A percentile compares a stretch with the other conserved stretches of the same genome.
phyloP scores from a whole-genome alignment of 37 sponge, comb jelly and placozoan genomes.

The Diacarnus erythraeanus region DNA sequence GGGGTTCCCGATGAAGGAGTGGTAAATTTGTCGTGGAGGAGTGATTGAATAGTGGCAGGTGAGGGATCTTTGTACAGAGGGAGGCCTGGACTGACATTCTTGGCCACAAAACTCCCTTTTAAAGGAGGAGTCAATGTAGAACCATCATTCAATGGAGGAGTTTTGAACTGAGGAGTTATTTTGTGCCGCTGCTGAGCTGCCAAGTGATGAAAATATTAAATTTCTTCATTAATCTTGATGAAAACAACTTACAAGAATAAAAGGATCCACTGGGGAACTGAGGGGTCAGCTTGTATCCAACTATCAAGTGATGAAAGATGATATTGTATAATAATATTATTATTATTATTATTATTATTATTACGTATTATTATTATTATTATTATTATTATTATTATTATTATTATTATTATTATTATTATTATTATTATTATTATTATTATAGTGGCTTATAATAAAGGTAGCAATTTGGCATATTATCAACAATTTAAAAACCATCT shows the following conservation, averaged over 20 bases:
- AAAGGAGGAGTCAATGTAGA: slow-evolving; percentile 5
- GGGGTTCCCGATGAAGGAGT: background rate
- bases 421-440: background rate
- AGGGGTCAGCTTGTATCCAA: too few species aligned
- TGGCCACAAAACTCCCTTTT: background rate
- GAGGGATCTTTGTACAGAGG: slow-evolving; percentile 36
- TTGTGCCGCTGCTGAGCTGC: background rate
- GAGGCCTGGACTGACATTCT: background rate
- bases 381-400: slow-evolving; percentile 3
- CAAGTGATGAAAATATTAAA: background rate
- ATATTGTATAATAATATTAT: too few species aligned
- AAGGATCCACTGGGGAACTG: background rate
- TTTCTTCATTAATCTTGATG: background rate
- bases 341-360: too few species aligned
- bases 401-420: slow-evolving; percentile 3
- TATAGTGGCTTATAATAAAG: background rate
- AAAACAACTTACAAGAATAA: too few species aligned
- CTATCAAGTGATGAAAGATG: too few species aligned
- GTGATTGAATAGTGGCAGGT: slow-evolving; percentile 42
- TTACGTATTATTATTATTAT: background rate
- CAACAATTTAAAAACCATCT: too few species aligned
- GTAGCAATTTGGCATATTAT: too few species aligned
- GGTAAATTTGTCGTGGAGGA: slow-evolving; percentile 29
- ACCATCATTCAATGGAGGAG: slow-evolving; percentile 1
- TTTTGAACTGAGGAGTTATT: slow-evolving; percentile 17